Conservation (phyloP, 2,113 vertebrate species). For the Gambusia affinis region DNA sequence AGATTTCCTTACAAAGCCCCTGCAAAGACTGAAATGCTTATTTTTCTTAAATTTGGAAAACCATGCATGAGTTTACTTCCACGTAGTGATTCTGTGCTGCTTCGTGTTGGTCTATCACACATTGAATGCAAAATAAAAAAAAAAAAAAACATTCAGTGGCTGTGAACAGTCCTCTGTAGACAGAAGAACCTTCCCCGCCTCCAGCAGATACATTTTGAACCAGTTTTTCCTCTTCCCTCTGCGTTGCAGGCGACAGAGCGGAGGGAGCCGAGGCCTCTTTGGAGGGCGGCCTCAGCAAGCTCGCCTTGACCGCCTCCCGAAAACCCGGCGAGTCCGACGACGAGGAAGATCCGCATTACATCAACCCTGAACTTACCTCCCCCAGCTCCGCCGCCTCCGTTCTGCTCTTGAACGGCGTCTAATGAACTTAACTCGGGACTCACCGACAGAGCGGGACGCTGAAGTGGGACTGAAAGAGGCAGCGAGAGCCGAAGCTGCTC, state of each 20-base stretch:
- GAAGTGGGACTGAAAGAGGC: neutral
- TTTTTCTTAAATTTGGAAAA: neutral
- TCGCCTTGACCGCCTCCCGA: conserved; percentile 63
- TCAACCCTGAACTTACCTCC: conserved; percentile 35
- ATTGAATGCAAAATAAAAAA: no score
- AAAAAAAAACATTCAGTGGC: no score
- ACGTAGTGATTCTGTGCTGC: neutral
- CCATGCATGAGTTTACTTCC: no score
- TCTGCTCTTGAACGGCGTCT: conserved; percentile 65
- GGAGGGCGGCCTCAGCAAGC: conserved; percentile 63
- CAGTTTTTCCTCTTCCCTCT: neutral
- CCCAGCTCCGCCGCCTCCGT: conserved; percentile 31
- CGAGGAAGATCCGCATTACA: conserved; percentile 37
- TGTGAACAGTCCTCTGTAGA: no score
- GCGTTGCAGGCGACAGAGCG: conserved; percentile 75
- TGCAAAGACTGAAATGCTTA: neutral
- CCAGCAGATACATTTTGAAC: neutral
- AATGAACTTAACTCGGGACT: conserved; percentile 6
- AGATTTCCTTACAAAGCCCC: neutral
- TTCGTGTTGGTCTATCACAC: neutral
- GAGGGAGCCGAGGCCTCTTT: conserved; percentile 76
- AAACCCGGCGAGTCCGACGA: conserved; percentile 45
- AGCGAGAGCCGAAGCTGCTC: neutral
- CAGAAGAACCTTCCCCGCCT: no score
- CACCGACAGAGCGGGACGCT: neutral